A percentile compares a stretch with the other conserved stretches of the same genome.
phyloP scores from a whole-genome alignment of 64 coral and sea anemone genomes.

The Pachyseris speciosa region DNA sequence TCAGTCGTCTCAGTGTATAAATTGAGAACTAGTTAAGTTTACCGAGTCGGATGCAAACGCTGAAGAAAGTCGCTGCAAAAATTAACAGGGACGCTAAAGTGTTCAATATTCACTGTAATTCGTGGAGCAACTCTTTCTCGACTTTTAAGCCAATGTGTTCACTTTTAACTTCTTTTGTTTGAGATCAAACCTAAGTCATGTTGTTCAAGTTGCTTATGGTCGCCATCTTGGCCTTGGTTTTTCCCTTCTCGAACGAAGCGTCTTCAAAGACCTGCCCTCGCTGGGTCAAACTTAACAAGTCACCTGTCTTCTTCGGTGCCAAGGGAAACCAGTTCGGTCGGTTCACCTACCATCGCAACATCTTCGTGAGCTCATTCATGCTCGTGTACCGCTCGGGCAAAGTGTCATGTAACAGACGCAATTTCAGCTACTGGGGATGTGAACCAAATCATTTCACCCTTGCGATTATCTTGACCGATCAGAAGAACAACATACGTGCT shows the following conservation, averaged over 20 bases:
- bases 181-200: background rate
- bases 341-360: background rate
- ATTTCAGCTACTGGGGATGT: background rate
- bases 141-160: background rate
- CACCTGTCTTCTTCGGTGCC: background rate
- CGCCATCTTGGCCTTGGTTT: background rate
- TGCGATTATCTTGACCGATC: background rate
- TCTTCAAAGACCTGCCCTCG: background rate
- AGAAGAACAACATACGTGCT: background rate
- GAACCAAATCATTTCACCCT: background rate
- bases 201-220: background rate
- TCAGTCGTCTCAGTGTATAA: no score
- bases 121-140: no score
- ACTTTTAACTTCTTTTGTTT: background rate
- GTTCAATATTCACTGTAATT: no score
- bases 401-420: background rate
- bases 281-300: background rate
- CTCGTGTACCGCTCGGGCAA: background rate
- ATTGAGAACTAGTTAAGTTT: no score
- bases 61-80: no score
- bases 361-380: background rate
- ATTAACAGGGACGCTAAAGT: no score
- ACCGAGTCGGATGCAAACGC: no score
- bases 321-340: background rate
- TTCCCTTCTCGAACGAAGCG: background rate